Percentiles rank a stretch among this genome's conserved stretches.
phyloP scores from a whole-genome alignment of 2,113 vertebrate species.

The Oxygymnocypris stewartii region DNA sequence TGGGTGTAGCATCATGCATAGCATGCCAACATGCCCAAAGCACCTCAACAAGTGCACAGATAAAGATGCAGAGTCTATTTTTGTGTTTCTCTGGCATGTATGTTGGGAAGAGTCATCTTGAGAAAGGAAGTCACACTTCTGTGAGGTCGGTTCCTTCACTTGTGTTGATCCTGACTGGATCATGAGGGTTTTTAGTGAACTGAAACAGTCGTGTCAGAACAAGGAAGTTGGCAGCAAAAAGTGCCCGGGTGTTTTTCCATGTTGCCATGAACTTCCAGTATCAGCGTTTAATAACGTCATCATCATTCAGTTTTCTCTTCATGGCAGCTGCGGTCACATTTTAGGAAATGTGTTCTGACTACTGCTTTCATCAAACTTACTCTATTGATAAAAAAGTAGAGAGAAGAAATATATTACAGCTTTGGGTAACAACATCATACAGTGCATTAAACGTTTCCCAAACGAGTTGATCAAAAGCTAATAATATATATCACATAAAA shows the following conservation, averaged over 20 bases:
- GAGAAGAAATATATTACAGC: too few relatives aligned
- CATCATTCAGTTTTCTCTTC: background rate
- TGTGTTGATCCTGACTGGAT: background rate
- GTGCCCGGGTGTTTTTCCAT: conserved; percentile 4
- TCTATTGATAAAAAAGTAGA: too few relatives aligned
- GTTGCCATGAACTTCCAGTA: conserved; percentile 7
- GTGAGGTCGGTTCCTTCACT: background rate
- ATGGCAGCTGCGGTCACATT: background rate
- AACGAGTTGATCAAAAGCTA: too few relatives aligned
- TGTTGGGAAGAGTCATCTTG: background rate
- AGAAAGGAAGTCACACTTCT: background rate
- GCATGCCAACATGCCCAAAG: background rate
- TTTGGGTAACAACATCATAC: too few relatives aligned
- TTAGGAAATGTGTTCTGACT: too few relatives aligned
- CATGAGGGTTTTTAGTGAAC: background rate
- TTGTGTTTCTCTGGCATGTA: background rate
- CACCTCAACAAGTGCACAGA: background rate
- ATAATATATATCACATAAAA: too few relatives aligned
- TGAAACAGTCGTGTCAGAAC: conserved; percentile 35
- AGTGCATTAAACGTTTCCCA: too few relatives aligned
- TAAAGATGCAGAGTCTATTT: background rate
- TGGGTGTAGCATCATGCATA: too few relatives aligned
- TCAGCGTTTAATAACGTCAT: background rate
- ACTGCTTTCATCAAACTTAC: too few relatives aligned
- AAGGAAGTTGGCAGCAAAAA: conserved; percentile 28